phyloP scores from a whole-genome alignment of 2,113 vertebrate genomes.

The Talpa occidentalis region DNA sequence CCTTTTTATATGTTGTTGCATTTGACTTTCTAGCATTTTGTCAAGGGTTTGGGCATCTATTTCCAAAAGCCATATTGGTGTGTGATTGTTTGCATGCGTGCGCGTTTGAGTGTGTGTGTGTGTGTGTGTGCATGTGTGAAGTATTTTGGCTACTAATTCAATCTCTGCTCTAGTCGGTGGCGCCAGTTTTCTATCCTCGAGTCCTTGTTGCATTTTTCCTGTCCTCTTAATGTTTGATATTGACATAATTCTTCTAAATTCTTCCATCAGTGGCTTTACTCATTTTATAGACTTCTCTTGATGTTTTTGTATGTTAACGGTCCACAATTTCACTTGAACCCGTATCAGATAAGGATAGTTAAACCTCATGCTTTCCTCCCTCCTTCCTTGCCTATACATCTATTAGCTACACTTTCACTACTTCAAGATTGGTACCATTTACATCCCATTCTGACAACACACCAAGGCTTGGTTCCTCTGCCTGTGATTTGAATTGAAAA shows the following conservation, averaged over 20 bases:
- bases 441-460: background rate
- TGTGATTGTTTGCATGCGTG: background rate
- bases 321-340: background rate
- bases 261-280: background rate
- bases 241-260: background rate
- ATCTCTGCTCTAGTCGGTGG: background rate
- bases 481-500: background rate
- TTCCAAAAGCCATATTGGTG: background rate
- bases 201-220: background rate
- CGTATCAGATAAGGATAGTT: background rate
- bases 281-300: background rate
- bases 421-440: background rate
- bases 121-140: background rate
- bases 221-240: background rate
- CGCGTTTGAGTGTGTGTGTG: too few species aligned
- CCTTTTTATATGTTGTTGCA: constrained; percentile 31
- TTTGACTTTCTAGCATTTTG: constrained; percentile 7
- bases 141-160: background rate
- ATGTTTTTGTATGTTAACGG: background rate
- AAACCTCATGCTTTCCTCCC: background rate
- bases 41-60: background rate
- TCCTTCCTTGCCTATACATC: background rate
- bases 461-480: background rate
- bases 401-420: background rate
- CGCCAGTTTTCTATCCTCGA: background rate